Conservation (phyloP, 2,113 vertebrate genomes). For the Platycercus adscitus region DNA sequence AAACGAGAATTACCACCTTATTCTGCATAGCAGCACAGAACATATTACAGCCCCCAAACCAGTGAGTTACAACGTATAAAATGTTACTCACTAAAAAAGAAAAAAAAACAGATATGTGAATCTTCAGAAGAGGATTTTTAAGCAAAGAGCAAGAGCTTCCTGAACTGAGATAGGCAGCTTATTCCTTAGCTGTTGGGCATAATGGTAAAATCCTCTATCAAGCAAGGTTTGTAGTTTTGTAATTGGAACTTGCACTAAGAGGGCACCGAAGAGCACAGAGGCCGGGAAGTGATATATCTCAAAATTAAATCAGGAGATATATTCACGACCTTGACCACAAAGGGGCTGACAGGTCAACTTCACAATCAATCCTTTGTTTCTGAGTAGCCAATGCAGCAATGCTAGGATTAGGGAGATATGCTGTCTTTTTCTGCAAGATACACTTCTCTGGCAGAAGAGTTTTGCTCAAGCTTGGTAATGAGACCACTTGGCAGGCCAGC, state of each 20-base stretch:
- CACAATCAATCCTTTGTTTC: constrained; percentile 34
- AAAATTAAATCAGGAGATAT: constrained; percentile 63
- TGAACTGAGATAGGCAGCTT: constrained; percentile 36
- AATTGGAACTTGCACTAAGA: constrained; percentile 43
- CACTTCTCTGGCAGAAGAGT: constrained; percentile 1
- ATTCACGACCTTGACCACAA: constrained; percentile 42
- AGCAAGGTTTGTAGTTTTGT: background rate
- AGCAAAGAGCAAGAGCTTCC: constrained; percentile 26
- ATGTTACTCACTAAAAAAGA: background rate
- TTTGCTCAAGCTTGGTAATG: constrained; percentile 28
- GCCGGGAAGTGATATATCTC: constrained; percentile 42
- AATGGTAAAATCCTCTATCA: constrained; percentile 37
- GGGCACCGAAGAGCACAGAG: constrained; percentile 21
- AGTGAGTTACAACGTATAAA: background rate
- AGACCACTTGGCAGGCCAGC: constrained; percentile 31
- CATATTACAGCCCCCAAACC: background rate
- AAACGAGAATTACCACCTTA: background rate
- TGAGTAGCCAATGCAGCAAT: background rate
- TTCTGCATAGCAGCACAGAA: background rate
- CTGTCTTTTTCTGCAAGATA: background rate
- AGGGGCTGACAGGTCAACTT: constrained; percentile 24
- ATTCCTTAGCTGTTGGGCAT: constrained; percentile 38
- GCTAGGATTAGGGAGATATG: background rate
- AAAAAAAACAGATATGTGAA: background rate
- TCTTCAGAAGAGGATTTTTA: constrained; percentile 41